phyloP scores from a whole-genome alignment of 2,113 vertebrate genomes.

The Siniperca chuatsi region DNA sequence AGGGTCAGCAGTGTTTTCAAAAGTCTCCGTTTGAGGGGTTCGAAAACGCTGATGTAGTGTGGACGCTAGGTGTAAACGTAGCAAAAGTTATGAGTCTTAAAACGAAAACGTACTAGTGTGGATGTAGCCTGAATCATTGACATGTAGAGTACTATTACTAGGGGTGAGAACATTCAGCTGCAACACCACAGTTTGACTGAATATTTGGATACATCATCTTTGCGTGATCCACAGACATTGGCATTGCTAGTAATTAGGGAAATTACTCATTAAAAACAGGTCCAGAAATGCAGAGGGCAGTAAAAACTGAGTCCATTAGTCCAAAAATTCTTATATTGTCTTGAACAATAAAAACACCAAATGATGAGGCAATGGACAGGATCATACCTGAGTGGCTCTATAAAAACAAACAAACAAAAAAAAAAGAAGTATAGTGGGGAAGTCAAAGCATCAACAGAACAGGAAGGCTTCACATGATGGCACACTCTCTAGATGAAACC shows the following conservation, averaged over 20 bases:
- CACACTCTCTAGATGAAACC: conserved; percentile 91
- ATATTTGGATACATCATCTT: conserved; percentile 7
- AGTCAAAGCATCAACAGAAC: conserved; percentile 39
- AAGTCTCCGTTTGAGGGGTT: too few relatives aligned
- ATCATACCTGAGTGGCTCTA: conserved; percentile 88
- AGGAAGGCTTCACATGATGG: conserved; percentile 89
- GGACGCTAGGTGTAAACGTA: too few relatives aligned
- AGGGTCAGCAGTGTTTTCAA: too few relatives aligned
- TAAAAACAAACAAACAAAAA: conserved; percentile 73
- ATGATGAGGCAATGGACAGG: conserved; percentile 79
- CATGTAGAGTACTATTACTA: background rate
- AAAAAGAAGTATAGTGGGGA: conserved; percentile 54
- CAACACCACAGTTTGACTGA: background rate
- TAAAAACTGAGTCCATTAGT: conserved; percentile 70
- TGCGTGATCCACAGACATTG: background rate
- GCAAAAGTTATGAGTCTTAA: too few relatives aligned
- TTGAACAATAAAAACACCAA: conserved; percentile 50
- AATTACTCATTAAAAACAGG: conserved; percentile 29
- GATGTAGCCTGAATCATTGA: background rate
- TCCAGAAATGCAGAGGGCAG: conserved; percentile 30
- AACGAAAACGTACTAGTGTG: too few relatives aligned
- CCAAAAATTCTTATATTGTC: conserved; percentile 63
- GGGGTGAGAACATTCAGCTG: background rate
- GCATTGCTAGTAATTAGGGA: conserved; percentile 1
- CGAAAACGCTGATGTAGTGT: too few relatives aligned